These are phyloP conservation scores for Pocillopora verrucosa DNA, from an alignment of 64 coral and sea anemone species.

Conservation along the genomic window DNA sequence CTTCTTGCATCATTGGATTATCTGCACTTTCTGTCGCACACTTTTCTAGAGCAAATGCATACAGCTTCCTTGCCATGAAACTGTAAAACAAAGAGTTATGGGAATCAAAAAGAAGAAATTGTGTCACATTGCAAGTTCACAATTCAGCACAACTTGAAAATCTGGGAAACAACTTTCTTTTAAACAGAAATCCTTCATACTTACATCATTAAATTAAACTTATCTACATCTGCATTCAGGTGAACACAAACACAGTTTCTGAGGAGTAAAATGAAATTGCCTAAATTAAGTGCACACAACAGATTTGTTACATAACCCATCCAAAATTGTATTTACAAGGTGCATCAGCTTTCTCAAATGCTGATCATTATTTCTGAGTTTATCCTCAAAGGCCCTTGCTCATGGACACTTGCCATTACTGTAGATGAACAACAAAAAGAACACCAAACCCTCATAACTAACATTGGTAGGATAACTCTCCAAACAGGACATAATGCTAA, in stretches of 20 bases:
- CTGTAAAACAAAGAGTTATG: conserved; percentile 28
- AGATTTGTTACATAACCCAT: not conserved
- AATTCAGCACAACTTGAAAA: too few species aligned
- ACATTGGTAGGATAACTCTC: not conserved
- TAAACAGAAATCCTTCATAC: conserved; percentile 7
- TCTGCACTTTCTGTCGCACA: conserved; percentile 87
- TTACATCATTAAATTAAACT: conserved; percentile 97
- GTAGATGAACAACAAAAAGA: not conserved
- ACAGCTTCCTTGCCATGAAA: conserved; percentile 91
- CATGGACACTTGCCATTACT: too few species aligned
- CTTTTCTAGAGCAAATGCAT: conserved; percentile 85
- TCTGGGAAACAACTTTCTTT: too few species aligned
- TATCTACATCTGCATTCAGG: conserved; percentile 80
- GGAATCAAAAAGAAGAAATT: too few species aligned
- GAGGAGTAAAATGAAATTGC: not conserved
- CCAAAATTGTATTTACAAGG: not conserved
- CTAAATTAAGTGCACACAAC: not conserved
- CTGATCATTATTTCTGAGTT: not conserved
- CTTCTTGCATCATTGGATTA: conserved; percentile 96
- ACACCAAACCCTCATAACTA: not conserved
- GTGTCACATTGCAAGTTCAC: too few species aligned
- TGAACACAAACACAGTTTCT: conserved; percentile 97
- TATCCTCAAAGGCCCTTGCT: not conserved
- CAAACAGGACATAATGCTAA: not conserved
- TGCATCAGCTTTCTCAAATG: not conserved